Evolutionary conservation across 2,113 vertebrate genomes (phyloP), one percentile per base, ranked within the genome.

Genomic region (Paradisaea rubra): DNA sequence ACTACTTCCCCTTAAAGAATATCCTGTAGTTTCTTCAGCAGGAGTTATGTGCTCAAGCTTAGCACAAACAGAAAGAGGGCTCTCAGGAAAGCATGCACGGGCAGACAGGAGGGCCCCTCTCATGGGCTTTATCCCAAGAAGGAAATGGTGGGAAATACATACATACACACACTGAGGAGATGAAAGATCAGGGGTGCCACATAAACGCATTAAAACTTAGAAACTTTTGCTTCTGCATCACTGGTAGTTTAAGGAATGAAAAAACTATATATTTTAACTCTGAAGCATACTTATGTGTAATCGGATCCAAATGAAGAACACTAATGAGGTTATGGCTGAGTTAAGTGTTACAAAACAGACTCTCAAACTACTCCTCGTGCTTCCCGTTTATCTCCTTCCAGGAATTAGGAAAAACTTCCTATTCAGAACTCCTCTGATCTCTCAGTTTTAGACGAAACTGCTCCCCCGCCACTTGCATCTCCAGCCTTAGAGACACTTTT

Each of bases 361-460:
- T 57, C 53, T 73, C 3, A 1, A 82, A 52, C 30, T 60, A 60
- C 17, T 91, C 57, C 49, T 76, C 42, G 30, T 0, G 10, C 52
- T 79, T 95, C 86, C 76, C 16, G 0, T 71, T 94, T 95, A 78
- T 83, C 91, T 93, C 89, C 82, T 95, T 95, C 77, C 88, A 96
- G 73, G 91, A 91, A 91, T 68, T 49, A 56, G 57, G 71, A 68
- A 71, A 77, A 74, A 22, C 64, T 86, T 94, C 53, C 65, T 95
- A 82, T 54, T 89, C 35, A 30, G 52, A 93, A 94, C 14, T 79
- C 50, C 72, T 96, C 81, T 94, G 65, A 91, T 92, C 33, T 74
- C 63, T 85, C 70, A 2, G 9, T 76, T 85, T 89, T 37, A 84
- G 74, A 92, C 20, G 0, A 70, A 95, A 71, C 85, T 71, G 49